Percentiles rank a stretch among this genome's conserved stretches.
Conservation (phyloP, 2,797 vertebrate species). For the Simalia tracyae region DNA sequence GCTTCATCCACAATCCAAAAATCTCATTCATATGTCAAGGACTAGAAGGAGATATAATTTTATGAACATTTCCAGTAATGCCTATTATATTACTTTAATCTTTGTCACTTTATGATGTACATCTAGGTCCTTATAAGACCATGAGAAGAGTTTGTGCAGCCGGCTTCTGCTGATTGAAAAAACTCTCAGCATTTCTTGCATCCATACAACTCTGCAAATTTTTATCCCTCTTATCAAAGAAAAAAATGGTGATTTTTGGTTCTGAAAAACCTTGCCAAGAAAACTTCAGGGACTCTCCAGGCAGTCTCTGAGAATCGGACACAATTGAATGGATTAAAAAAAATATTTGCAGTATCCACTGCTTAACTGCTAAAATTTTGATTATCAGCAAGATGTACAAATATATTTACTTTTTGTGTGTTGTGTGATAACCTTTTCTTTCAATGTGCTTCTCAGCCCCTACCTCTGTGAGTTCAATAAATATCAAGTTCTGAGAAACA, state of each 20-base stretch:
- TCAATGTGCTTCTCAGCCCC: not conserved
- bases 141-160: not conserved
- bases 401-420: not conserved
- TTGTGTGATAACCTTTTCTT: not conserved
- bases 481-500: not conserved
- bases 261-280: too few relatives aligned
- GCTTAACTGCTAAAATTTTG: not conserved
- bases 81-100: not conserved
- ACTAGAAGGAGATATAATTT: not conserved
- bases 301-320: too few relatives aligned
- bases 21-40: not conserved
- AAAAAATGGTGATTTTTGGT: not conserved
- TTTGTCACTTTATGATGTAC: not conserved
- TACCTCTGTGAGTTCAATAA: not conserved
- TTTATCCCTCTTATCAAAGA: not conserved
- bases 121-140: not conserved
- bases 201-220: not conserved
- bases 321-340: too few relatives aligned
- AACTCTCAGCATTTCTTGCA: not conserved
- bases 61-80: not conserved
- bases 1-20: not conserved
- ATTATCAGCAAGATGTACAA: not conserved
- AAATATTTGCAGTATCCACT: not conserved
- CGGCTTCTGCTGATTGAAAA: not conserved
- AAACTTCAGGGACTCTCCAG: too few relatives aligned